A percentile compares a stretch with the other conserved stretches of the same genome.
These are phyloP conservation scores for Melanotaenia parkinsoni DNA, from an alignment of 2,797 vertebrate species.

Conservation along the genomic window DNA sequence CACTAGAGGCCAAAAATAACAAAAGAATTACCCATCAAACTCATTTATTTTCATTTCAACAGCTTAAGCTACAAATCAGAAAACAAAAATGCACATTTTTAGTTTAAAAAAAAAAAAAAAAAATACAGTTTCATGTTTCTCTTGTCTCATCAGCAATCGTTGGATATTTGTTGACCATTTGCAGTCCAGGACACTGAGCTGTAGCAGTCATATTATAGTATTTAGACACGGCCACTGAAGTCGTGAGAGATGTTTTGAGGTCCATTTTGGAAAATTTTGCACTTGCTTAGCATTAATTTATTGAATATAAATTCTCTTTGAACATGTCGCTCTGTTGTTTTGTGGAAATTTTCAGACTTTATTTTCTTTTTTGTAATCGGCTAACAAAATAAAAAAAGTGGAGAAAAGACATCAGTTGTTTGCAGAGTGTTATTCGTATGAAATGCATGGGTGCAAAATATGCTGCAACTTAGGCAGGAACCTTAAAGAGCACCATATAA, in stretches of 20 bases:
- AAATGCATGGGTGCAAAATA: too few species aligned
- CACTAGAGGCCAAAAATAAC: too few species aligned
- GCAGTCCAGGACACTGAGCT: background rate
- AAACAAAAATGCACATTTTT: background rate
- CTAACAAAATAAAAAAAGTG: background rate
- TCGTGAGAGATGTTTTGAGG: background rate
- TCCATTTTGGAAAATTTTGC: background rate
- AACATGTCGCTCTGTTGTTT: background rate
- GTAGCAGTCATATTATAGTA: background rate
- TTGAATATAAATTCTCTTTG: background rate
- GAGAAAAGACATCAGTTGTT: background rate
- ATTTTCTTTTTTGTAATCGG: background rate
- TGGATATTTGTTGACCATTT: background rate
- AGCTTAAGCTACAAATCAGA: too few species aligned
- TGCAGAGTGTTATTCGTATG: background rate
- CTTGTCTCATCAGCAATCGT: background rate
- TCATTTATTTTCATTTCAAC: too few species aligned
- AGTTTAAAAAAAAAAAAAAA: background rate
- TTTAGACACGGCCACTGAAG: background rate
- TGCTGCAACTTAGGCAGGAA: too few species aligned
- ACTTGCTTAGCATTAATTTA: conserved; percentile 33
- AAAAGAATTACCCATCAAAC: too few species aligned
- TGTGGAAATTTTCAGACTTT: background rate
- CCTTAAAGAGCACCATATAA: too few species aligned
- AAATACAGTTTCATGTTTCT: background rate